Conservation (phyloP, 2,888 invertebrate species). For the Agapostemon virescens region DNA sequence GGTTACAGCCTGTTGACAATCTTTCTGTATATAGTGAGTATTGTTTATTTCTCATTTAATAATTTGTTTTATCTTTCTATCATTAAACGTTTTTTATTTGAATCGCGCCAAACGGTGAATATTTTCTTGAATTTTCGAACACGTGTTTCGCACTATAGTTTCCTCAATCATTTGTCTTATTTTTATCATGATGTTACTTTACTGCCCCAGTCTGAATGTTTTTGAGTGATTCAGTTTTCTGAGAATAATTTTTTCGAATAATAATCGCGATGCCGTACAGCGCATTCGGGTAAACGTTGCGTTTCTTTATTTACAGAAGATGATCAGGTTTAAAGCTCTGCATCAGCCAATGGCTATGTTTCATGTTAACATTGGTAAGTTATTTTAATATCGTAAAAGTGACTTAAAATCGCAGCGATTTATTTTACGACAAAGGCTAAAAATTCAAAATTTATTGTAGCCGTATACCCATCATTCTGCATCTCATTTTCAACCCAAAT, state of each 20-base stretch:
- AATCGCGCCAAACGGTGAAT: background rate
- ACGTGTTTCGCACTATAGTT: background rate
- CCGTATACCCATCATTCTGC: background rate
- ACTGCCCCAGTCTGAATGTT: slow-evolving; percentile 77
- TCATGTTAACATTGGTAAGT: slow-evolving; percentile 12
- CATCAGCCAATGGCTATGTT: background rate
- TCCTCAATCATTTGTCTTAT: background rate
- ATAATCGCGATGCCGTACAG: slow-evolving; percentile 4
- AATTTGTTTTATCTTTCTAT: background rate
- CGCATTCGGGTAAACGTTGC: background rate
- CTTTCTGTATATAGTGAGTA: slow-evolving; percentile 61
- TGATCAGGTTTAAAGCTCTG: background rate
- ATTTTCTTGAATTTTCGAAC: background rate
- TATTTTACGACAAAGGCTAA: background rate
- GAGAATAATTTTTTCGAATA: slow-evolving; percentile 28
- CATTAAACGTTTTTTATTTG: background rate
- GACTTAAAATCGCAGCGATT: background rate
- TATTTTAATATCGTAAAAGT: background rate
- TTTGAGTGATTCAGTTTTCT: slow-evolving; percentile 73
- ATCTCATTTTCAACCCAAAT: background rate
- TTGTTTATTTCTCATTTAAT: slow-evolving; percentile 26
- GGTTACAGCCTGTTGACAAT: slow-evolving; percentile 32
- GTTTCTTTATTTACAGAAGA: slow-evolving; percentile 9
- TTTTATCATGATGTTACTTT: slow-evolving; percentile 67
- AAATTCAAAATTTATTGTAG: background rate